These are phyloP conservation scores for Actinostola sp. DNA, from an alignment of 92 coral and sea anemone species.

Conservation along the genomic window DNA sequence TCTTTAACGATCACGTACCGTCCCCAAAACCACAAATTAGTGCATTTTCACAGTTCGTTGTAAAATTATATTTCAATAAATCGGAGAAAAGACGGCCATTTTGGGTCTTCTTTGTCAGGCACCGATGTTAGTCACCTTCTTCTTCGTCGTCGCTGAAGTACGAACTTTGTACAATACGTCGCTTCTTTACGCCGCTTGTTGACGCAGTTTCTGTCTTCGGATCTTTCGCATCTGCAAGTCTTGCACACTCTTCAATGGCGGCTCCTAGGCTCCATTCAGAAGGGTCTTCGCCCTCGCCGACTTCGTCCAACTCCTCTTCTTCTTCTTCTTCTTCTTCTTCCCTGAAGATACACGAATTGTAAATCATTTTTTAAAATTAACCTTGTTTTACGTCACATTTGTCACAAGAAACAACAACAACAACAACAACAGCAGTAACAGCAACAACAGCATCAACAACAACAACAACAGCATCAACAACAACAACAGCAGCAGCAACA, in stretches of 20 bases:
- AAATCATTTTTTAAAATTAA: too few relatives aligned
- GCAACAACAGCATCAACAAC: constrained; percentile 8
- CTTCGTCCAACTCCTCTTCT: constrained; percentile 68
- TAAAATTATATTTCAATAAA: too few relatives aligned
- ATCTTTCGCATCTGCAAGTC: constrained; percentile 69
- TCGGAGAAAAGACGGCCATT: neutral
- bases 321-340: constrained; percentile 60
- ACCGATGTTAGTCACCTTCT: constrained; percentile 56
- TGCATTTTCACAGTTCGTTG: too few relatives aligned
- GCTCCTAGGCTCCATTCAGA: constrained; percentile 94
- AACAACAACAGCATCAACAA: constrained; percentile 11
- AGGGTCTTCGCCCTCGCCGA: constrained; percentile 87
- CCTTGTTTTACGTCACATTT: too few relatives aligned
- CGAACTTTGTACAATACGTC: constrained; percentile 76
- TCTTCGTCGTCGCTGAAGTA: constrained; percentile 97
- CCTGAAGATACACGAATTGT: too few relatives aligned
- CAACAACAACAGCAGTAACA: constrained; percentile 5
- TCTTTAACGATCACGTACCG: too few relatives aligned
- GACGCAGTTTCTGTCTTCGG: constrained; percentile 25
- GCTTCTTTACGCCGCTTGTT: constrained; percentile 56
- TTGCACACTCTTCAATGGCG: constrained; percentile 96
- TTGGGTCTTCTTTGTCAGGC: neutral
- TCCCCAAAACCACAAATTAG: too few relatives aligned
- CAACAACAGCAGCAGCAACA: neutral
- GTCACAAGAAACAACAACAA: neutral